These are phyloP conservation scores for Agrochola macilenta DNA, from an alignment of 2,888 invertebrate genomes.

Conservation along the genomic window DNA sequence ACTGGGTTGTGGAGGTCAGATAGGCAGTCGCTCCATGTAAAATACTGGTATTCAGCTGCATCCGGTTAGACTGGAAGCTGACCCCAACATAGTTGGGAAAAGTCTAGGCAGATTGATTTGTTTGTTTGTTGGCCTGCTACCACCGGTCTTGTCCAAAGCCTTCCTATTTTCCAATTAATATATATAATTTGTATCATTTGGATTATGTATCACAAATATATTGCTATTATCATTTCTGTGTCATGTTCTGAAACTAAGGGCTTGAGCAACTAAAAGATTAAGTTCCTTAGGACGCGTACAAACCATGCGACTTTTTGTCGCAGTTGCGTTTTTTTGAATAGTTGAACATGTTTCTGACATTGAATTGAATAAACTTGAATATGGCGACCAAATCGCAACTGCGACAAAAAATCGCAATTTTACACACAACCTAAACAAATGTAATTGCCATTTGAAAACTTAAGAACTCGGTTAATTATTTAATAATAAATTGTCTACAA, in stretches of 20 bases:
- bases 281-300: background rate
- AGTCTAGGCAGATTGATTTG: too few species aligned
- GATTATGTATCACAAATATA: slow-evolving; percentile 44
- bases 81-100: too few species aligned
- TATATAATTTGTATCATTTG: slow-evolving; percentile 18
- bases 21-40: too few species aligned
- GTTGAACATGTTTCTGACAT: background rate
- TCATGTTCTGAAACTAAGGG: slow-evolving; percentile 39
- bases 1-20: too few species aligned
- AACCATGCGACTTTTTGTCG: slow-evolving; percentile 33
- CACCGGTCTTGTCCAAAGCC: background rate
- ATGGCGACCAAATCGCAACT: slow-evolving; percentile 41
- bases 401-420: slow-evolving; percentile 31
- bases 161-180: background rate
- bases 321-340: slow-evolving; percentile 22
- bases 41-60: too few species aligned
- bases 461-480: slow-evolving; percentile 39
- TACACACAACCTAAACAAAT: background rate
- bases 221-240: slow-evolving; percentile 2
- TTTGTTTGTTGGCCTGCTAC: background rate
- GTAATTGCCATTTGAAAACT: slow-evolving; percentile 15
- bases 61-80: too few species aligned
- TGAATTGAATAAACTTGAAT: slow-evolving; percentile 14
- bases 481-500: slow-evolving; percentile 53
- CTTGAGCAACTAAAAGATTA: slow-evolving; percentile 50